phyloP scores from a whole-genome alignment of 2,113 vertebrate genomes.

The Pavo muticus region DNA sequence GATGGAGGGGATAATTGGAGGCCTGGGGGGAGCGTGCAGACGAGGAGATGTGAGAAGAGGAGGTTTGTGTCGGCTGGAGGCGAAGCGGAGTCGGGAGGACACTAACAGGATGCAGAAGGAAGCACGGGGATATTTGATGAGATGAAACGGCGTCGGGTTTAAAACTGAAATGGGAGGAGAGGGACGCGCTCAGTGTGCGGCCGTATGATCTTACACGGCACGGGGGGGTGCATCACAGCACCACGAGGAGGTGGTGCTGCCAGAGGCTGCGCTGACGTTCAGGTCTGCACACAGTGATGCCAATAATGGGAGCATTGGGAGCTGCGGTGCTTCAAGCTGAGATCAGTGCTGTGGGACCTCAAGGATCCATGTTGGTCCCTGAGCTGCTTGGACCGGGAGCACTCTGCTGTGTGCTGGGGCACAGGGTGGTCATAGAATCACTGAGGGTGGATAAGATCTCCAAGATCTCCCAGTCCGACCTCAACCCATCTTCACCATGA shows the following conservation, averaged over 20 bases:
- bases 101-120: background rate
- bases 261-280: background rate
- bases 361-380: background rate
- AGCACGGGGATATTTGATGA: background rate
- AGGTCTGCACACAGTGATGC: rapidly evolving
- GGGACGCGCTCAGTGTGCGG: background rate
- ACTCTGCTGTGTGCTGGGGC: background rate
- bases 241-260: background rate
- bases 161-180: background rate
- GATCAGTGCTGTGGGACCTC: rapidly evolving
- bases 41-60: background rate
- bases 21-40: background rate
- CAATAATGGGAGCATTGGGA: background rate
- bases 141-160: background rate
- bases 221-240: background rate
- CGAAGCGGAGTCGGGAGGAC: background rate
- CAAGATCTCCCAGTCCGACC: too few species aligned
- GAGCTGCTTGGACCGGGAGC: rapidly evolving
- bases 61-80: background rate
- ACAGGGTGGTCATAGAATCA: too few species aligned
- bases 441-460: too few species aligned
- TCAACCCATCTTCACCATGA: too few species aligned
- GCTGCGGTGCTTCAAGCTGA: rapidly evolving
- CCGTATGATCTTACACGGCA: background rate
- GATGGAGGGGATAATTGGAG: background rate